Evolutionary conservation across 2,797 vertebrate species (phyloP), one percentile per base, ranked within the genome.

Genomic region (Limnodromus scolopaceus): DNA sequence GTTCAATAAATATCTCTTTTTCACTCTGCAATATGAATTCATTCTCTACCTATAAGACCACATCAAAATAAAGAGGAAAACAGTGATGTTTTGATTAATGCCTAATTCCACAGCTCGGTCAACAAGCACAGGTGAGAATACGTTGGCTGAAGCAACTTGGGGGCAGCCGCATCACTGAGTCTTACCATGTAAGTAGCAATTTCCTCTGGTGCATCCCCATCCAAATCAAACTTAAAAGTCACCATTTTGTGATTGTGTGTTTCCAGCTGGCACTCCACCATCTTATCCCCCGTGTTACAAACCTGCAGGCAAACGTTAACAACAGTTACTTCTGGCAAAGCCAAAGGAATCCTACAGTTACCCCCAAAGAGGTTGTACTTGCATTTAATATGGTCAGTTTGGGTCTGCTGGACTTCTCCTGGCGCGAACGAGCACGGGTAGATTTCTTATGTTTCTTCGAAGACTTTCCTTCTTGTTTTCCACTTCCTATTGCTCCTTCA

Each of bases 191-290:
- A 99, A 5, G 98, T 99, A 24, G 99, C 99, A 2, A 99, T 99
- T 96, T 99, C 99, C n/a, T 99, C 99, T 0, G 99, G 99, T 0
- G 99, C 99, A 0, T 99, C 99, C 28, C 99, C 99, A 41, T 99
- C 99, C 96, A 99, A 98, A 95, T 99, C 99, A 92, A 99, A 99
- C 96, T 99, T 99, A 95, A 99, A 99, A 2, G 99, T 99, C 95
- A 99, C 99, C 99, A 99, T 99, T 98, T 99, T 99, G 97, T 99
- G 99, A 96, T 99, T 99, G 82, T 99, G 99, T 10, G 99, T 99
- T 97, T 99, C 99, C 81, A 99, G 95, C 96, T 99, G 99, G 96
- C 99, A 99, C 93, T 99, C 99, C 18, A 99, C 99, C 99, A 99
- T 99, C 98, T 99, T 99, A 96, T 99, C 99, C 1, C 99, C 99